phyloP scores from a whole-genome alignment of 64 coral and sea anemone genomes.

The Exaiptasia diaphana region DNA sequence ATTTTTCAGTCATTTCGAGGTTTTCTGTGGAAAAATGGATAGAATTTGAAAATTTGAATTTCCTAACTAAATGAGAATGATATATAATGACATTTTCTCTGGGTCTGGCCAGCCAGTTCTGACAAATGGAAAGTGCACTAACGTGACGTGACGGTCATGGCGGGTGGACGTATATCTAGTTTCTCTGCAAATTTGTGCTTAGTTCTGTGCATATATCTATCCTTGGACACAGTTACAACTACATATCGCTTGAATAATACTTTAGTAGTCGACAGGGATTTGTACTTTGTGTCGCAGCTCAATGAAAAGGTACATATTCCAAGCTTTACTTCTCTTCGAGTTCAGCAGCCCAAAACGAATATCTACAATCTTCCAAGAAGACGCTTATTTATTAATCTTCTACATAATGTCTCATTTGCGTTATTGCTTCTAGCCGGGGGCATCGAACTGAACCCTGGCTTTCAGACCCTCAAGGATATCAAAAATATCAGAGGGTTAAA shows the following conservation, averaged over 20 bases:
- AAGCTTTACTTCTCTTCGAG: not conserved
- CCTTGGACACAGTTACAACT: not conserved
- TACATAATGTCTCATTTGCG: constrained; percentile 7
- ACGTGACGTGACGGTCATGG: no score
- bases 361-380: not conserved
- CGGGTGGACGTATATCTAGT: not conserved
- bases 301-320: not conserved
- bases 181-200: constrained; percentile 9
- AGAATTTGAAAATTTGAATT: no score
- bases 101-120: no score
- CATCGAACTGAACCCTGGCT: constrained; percentile 30
- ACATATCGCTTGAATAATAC: not conserved
- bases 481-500: constrained; percentile 23
- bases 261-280: constrained; percentile 18
- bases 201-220: constrained; percentile 6
- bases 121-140: no score
- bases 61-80: no score
- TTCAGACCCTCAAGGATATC: constrained; percentile 14
- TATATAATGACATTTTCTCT: no score
- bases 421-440: not conserved
- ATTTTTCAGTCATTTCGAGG: no score
- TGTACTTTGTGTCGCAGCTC: constrained; percentile 8
- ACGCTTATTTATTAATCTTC: not conserved
- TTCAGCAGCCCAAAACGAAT: not conserved
- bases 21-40: no score